Evolutionary conservation across 2,797 vertebrate genomes (phyloP), one percentile per base, ranked within the genome.

Genomic region (Momotus momota): DNA sequence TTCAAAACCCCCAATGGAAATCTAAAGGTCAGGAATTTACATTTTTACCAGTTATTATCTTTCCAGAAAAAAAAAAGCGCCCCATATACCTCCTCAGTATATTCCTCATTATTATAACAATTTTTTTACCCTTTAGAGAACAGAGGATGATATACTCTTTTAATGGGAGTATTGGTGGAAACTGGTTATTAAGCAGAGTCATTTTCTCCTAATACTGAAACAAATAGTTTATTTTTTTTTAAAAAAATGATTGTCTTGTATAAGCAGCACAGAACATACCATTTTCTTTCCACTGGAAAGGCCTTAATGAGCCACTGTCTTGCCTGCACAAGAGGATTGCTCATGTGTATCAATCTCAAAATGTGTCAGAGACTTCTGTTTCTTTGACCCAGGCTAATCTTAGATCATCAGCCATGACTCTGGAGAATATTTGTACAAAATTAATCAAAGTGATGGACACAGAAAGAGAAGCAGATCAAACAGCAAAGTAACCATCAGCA

Each of bases 11-110:
- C 64, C 60, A 70, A 17, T 10, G 73, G 74, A 86, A 83, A 91
- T 43, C 66, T 91, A 90, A 95, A 95, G 84, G 86, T 91, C 94
- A 92, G 23, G 12, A 43, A 81, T 92, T 94, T 89, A 65, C 43
- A 81, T 92, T 82, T 93, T 61, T 67, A 79, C 26, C 10, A 41
- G 19, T 81, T 65, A 66, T 43, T 40, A 86, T 40, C 64, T 84
- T 65, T 82, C 51, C 49, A 77, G 45, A 86, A 80, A 80, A 73
- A 33, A 16, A 80, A 80, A 73, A 33, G 14, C 15, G 17, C 60
- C 20, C 33, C n/a, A 8, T 31, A 35, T 57, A 20, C 38, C 54
- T 61, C 10, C 45, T 88, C 31, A 52, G 48, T 14, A 25, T 26
- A 55, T 75, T 84, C 43, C 60, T 91, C 55, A 29, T 40, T 60